Percentiles rank a stretch among this genome's conserved stretches.
Conservation (phyloP, 2,888 invertebrate genomes). For the Yponomeuta malinellus region DNA sequence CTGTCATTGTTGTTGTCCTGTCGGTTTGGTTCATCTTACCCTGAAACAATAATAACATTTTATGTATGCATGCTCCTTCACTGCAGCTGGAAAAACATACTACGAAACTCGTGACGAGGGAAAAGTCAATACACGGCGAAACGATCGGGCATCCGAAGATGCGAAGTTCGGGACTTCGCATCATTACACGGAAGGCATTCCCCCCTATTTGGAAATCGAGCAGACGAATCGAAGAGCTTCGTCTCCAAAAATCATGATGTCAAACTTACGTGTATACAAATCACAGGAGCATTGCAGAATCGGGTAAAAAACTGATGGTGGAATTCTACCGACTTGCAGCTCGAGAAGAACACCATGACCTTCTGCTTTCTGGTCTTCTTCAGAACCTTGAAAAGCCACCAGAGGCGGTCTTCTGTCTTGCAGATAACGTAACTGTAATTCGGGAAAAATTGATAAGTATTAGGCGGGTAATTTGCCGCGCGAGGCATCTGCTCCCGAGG, state of each 20-base stretch:
- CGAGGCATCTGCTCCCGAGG: too few relatives aligned
- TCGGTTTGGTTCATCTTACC: constrained; percentile 99
- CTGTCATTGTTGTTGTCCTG: constrained; percentile 94
- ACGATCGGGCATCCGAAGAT: too few relatives aligned
- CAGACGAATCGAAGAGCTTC: too few relatives aligned
- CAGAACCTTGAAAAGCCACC: constrained; percentile 95
- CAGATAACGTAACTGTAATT: constrained; percentile 88
- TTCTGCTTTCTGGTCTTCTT: constrained; percentile 95
- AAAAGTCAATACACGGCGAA: too few relatives aligned
- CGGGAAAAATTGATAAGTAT: neutral
- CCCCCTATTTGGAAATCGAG: too few relatives aligned
- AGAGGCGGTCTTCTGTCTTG: constrained; percentile 92
- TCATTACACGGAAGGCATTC: too few relatives aligned
- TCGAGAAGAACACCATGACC: constrained; percentile 97
- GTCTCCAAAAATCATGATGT: too few relatives aligned
- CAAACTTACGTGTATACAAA: constrained; percentile 92
- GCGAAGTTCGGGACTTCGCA: too few relatives aligned
- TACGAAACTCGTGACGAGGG: too few relatives aligned
- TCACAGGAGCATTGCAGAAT: constrained; percentile 92
- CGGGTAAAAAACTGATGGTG: constrained; percentile 91
- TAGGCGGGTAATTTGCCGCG: too few relatives aligned
- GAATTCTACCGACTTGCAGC: constrained; percentile 97
- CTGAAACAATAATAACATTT: constrained; percentile 64
- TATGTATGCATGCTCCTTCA: too few relatives aligned
- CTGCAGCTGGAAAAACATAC: too few relatives aligned